Conservation (phyloP, 1,140 invertebrate genomes). For the Drosophila setifemur region DNA sequence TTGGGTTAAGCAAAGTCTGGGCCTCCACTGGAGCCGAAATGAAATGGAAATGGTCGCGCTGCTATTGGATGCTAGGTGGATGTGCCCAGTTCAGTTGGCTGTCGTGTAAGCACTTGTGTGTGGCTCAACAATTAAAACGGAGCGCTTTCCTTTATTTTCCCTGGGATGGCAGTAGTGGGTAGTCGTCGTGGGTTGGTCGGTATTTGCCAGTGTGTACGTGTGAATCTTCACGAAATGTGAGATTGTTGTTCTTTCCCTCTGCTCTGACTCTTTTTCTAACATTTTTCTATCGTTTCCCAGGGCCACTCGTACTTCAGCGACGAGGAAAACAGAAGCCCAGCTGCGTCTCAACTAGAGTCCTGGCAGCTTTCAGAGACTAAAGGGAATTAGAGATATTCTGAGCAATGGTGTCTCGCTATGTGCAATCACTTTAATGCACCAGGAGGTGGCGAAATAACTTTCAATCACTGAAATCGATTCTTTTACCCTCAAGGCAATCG, state of each 20-base stretch:
- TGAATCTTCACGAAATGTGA: constrained; percentile 49
- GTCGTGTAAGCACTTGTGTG: constrained; percentile 64
- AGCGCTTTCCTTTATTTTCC: constrained; percentile 27
- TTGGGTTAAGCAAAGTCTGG: constrained; percentile 71
- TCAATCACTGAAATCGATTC: constrained; percentile 1
- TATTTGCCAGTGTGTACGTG: constrained; percentile 66
- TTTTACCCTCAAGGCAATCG: not conserved
- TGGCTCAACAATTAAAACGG: constrained; percentile 73
- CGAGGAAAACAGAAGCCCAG: constrained; percentile 21
- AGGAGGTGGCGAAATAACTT: not conserved
- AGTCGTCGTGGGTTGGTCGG: constrained; percentile 37
- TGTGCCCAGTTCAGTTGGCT: constrained; percentile 1
- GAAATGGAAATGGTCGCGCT: constrained; percentile 29
- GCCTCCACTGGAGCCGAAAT: constrained; percentile 38
- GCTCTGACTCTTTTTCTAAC: constrained; percentile 37
- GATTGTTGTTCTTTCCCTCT: constrained; percentile 35
- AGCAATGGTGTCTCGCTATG: constrained; percentile 9
- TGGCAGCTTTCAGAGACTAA: constrained; percentile 15
- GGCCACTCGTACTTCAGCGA: too few relatives aligned
- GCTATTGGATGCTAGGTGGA: constrained; percentile 11
- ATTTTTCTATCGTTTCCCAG: not conserved
- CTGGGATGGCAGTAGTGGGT: not conserved
- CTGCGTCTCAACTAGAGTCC: constrained; percentile 42
- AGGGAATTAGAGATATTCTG: constrained; percentile 35
- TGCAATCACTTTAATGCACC: constrained; percentile 48